These are phyloP conservation scores for Varanus komodoensis DNA, from an alignment of 2,113 vertebrate genomes.

Conservation along the genomic window DNA sequence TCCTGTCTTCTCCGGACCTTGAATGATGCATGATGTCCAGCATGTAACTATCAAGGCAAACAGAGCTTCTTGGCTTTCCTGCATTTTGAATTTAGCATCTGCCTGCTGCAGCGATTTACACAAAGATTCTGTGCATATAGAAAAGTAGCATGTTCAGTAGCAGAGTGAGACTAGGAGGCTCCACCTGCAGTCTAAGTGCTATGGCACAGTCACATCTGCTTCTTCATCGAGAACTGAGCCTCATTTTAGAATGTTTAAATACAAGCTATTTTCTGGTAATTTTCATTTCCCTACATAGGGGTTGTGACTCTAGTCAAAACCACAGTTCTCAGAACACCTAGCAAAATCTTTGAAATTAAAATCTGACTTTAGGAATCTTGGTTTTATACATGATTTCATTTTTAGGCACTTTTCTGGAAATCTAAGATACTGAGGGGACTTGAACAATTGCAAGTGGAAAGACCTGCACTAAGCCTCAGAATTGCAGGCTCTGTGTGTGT, in stretches of 20 bases:
- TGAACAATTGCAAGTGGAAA: neutral
- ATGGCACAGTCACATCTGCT: neutral
- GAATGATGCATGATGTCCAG: neutral
- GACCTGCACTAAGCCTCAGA: neutral
- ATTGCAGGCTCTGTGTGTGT: neutral
- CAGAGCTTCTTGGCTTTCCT: neutral
- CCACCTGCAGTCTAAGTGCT: neutral
- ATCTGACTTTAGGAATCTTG: neutral
- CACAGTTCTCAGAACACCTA: neutral
- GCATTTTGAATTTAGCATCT: neutral
- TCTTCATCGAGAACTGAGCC: neutral
- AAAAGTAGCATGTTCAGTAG: neutral
- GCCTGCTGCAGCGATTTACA: neutral
- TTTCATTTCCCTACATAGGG: neutral
- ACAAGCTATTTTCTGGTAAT: neutral
- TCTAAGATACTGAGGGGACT: too few species aligned
- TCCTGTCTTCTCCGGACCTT: neutral
- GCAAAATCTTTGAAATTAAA: constrained; percentile 4
- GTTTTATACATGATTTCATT: neutral
- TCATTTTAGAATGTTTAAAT: neutral
- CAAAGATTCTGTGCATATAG: neutral
- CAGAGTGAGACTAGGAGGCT: neutral
- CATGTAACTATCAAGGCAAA: neutral
- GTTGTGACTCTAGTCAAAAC: neutral
- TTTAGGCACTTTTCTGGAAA: neutral